Percentiles rank a stretch among this genome's conserved stretches.
Evolutionary conservation across 2,888 invertebrate genomes (phyloP).

Genomic region (Caenorhabditis wallacei): DNA sequence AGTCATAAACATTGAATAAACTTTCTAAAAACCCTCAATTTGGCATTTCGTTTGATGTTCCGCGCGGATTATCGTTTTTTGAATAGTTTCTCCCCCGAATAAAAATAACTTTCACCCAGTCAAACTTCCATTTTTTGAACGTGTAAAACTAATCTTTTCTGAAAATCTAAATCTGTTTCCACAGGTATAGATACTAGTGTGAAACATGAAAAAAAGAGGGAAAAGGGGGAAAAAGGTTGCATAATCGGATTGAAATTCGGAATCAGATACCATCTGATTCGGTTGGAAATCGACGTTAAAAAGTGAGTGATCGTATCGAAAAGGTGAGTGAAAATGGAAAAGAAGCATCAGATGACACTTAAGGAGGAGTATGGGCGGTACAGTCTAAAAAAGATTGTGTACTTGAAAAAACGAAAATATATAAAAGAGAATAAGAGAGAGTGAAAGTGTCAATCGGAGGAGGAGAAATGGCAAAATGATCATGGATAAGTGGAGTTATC

Average conservation of each 20-base stretch:
- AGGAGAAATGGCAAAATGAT: constrained; percentile 17
- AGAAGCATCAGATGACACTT: constrained; percentile 40
- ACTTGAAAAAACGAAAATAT: constrained; percentile 54
- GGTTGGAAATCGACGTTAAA: constrained; percentile 32
- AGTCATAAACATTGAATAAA: constrained; percentile 4
- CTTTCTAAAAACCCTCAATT: neutral
- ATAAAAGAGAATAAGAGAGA: constrained; percentile 12
- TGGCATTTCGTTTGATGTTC: constrained; percentile 3
- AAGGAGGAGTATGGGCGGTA: constrained; percentile 34
- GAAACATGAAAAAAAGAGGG: neutral
- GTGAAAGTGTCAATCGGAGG: constrained; percentile 27
- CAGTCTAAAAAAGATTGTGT: constrained; percentile 39
- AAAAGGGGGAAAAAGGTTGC: constrained; percentile 26
- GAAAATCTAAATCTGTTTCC: constrained; percentile 35
- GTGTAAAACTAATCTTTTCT: constrained; percentile 43
- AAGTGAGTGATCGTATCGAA: constrained; percentile 56
- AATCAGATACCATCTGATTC: constrained; percentile 49
- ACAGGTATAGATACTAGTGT: constrained; percentile 23
- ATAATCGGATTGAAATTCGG: constrained; percentile 55
- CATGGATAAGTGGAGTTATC: constrained; percentile 50
- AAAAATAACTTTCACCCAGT: neutral
- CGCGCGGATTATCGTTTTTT: constrained; percentile 3
- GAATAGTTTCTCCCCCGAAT: too few relatives aligned
- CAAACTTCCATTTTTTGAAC: constrained; percentile 7
- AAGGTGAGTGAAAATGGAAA: constrained; percentile 29